Percentiles rank a stretch among this genome's conserved stretches.
Conservation (phyloP, 1,140 invertebrate genomes). For the Brachionus paranguensis region DNA sequence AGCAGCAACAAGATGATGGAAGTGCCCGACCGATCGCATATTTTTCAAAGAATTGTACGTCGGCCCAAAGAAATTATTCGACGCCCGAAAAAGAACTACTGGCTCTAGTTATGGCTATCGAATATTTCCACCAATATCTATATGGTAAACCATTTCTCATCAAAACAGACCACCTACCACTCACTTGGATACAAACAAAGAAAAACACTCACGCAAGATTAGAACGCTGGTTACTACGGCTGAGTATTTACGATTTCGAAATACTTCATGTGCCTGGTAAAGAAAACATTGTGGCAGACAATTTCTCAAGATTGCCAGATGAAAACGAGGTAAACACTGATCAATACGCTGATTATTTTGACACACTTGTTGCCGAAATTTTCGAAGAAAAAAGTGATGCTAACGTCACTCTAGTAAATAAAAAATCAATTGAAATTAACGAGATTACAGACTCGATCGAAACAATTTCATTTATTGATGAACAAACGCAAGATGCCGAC, state of each 20-base stretch:
- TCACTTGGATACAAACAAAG: slow-evolving; percentile 49
- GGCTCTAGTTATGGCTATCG: slow-evolving; percentile 52
- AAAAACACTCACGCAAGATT: slow-evolving; percentile 36
- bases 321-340: not conserved
- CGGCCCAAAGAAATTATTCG: slow-evolving; percentile 43
- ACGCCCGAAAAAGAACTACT: slow-evolving; percentile 50
- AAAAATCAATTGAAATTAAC: not conserved
- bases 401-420: not conserved
- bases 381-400: not conserved
- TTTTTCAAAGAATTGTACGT: not conserved
- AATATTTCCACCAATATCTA: slow-evolving; percentile 53
- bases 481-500: slow-evolving; percentile 12
- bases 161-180: slow-evolving; percentile 56
- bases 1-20: slow-evolving; percentile 44
- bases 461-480: not conserved
- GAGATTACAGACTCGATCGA: not conserved
- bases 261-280: not conserved
- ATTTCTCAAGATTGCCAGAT: slow-evolving; percentile 41
- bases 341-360: slow-evolving; percentile 41
- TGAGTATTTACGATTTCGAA: not conserved
- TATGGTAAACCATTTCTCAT: slow-evolving; percentile 55
- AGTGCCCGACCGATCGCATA: not conserved
- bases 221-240: not conserved
- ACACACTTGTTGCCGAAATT: not conserved
- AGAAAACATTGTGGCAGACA: not conserved